A percentile compares a stretch with the other conserved stretches of the same genome.
These are phyloP conservation scores for Eristalinus aeneus DNA, from an alignment of 2,888 invertebrate genomes.

Conservation along the genomic window DNA sequence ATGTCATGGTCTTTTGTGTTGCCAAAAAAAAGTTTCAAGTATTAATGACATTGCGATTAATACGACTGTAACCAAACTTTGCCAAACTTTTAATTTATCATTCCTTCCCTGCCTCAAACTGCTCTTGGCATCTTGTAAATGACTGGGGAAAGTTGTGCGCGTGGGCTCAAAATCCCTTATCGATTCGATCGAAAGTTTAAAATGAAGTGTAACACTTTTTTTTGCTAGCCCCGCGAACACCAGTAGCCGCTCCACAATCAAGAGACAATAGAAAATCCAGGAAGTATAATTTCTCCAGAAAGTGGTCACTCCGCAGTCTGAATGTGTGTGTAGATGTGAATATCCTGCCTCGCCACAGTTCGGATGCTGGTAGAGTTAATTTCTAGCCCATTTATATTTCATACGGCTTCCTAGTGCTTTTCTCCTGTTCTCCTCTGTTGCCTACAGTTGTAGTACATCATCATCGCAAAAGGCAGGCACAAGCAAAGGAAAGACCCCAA, in stretches of 20 bases:
- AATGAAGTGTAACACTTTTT: not conserved
- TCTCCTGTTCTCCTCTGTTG: not conserved
- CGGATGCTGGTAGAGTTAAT: constrained; percentile 60
- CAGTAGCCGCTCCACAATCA: not conserved
- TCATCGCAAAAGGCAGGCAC: not conserved
- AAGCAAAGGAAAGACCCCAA: not conserved
- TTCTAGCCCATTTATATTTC: constrained; percentile 59
- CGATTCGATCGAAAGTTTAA: constrained; percentile 7
- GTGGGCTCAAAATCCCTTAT: constrained; percentile 33
- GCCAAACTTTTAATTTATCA: constrained; percentile 53
- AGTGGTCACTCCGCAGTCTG: constrained; percentile 32
- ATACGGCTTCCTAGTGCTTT: constrained; percentile 26
- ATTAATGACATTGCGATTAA: constrained; percentile 58
- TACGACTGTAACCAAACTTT: constrained; percentile 37
- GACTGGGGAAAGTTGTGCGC: constrained; percentile 16
- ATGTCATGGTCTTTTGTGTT: constrained; percentile 8
- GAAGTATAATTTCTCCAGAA: constrained; percentile 2
- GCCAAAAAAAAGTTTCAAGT: constrained; percentile 22
- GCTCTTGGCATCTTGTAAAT: constrained; percentile 25
- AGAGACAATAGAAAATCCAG: constrained; percentile 15
- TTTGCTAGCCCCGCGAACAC: not conserved
- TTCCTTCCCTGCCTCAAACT: constrained; percentile 27
- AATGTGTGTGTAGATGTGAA: constrained; percentile 3
- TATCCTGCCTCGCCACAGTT: constrained; percentile 25
- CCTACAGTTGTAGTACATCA: constrained; percentile 49